Evolutionary conservation across 2,888 invertebrate genomes (phyloP), one percentile per base, ranked within the genome.

Genomic region (Frankliniella fusca): DNA sequence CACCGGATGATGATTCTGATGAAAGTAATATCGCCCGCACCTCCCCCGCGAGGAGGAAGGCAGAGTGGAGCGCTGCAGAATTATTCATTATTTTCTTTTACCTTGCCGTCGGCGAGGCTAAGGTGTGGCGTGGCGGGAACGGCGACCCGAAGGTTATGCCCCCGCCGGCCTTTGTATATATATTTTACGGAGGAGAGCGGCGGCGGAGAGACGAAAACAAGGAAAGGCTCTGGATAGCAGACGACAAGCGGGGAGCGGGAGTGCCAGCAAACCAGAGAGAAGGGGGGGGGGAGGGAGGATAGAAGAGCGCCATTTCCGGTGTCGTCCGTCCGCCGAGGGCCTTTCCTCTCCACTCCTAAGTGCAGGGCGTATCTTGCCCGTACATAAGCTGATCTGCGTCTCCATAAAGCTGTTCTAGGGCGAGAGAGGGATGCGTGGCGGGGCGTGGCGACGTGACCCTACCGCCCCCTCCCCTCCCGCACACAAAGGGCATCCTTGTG

Each of bases 301-400:
- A 65, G 76, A 65, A 80, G 81, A 50, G 70, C 70, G 70, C 70
- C 70, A 27, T 76, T 76, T 27, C 70, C 70, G 70, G 70, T 76
- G 70, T 76, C 61, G 70, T 76, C n/a, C 70, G 70, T 27, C 70
- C 23, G n/a, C 23, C 70, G 54, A 54, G 54, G 54, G n/a, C 70
- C 70, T 12, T 23, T 12, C 27, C 70, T 12, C 5, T 23, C 70
- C 70, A 0, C 27, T 1, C 27, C 70, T 76, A 76, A 76, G 70
- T 76, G 70, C 70, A 76, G 70, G 70, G 70, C 70, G 70, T 76
- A 76, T 76, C 70, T 76, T 23, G 70, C 23, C 23, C 70, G 70
- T 76, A 76, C 70, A 76, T 76, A 76, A 76, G 70, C 70, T 76
- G 70, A 76, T 76, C 70, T 76, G 70, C 70, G 70, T 76, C 70